These are phyloP conservation scores for Anguilla japonica DNA, from an alignment of 2,113 vertebrate species.

Conservation along the genomic window DNA sequence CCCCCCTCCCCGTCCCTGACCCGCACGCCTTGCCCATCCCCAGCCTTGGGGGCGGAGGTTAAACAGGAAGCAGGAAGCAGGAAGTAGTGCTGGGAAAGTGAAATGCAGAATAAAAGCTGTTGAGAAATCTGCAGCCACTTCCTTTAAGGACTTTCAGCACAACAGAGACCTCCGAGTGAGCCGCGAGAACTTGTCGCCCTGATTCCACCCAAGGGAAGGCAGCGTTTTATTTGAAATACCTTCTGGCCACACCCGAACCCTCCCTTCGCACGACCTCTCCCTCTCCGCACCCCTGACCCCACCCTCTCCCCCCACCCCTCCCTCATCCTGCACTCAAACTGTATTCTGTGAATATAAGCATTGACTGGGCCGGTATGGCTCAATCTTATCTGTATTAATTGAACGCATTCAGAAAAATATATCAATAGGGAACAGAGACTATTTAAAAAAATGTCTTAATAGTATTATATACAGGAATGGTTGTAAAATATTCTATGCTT, in stretches of 20 bases:
- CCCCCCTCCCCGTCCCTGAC: background rate
- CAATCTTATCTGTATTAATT: constrained; percentile 62
- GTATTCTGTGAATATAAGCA: constrained; percentile 80
- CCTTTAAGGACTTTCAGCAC: background rate
- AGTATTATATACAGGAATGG: constrained; percentile 58
- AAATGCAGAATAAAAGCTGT: background rate
- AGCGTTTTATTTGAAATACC: constrained; percentile 52
- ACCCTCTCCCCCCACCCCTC: constrained; percentile 36
- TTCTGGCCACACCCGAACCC: constrained; percentile 40
- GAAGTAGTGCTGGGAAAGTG: background rate
- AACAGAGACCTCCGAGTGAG: background rate
- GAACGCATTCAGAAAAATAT: constrained; percentile 61
- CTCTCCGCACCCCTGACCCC: background rate
- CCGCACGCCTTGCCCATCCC: background rate
- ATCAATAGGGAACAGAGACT: constrained; percentile 52
- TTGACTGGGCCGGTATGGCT: constrained; percentile 65
- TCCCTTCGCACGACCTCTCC: constrained; percentile 53
- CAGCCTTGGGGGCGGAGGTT: background rate
- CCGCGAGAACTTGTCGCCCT: constrained; percentile 30
- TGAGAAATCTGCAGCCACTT: background rate
- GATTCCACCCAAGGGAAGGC: constrained; percentile 42
- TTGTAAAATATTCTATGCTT: constrained; percentile 55
- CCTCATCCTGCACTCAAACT: constrained; percentile 60
- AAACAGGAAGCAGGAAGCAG: background rate
- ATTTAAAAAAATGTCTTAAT: constrained; percentile 56